These are phyloP conservation scores for Drosophila ercepeae DNA, from an alignment of 1,140 invertebrate genomes.

Conservation along the genomic window DNA sequence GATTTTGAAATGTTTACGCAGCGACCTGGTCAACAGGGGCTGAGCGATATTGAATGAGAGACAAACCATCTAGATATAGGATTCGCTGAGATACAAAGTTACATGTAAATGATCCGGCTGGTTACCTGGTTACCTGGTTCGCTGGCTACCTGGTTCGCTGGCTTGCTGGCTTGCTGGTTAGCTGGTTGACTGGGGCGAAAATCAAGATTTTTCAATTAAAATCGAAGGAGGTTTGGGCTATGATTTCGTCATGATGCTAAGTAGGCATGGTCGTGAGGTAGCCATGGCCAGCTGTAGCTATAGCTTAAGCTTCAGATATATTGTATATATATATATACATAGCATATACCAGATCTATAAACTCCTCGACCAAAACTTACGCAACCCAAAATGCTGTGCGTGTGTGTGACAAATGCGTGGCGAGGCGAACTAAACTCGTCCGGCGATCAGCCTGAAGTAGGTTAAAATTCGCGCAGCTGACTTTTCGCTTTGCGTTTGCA, in stretches of 20 bases:
- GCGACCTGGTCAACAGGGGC: too few species aligned
- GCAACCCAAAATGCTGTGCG: constrained; percentile 34
- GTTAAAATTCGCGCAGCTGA: constrained; percentile 61
- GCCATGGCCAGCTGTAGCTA: constrained; percentile 43
- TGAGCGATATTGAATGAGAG: constrained; percentile 32
- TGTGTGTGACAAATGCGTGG: constrained; percentile 65
- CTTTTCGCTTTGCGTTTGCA: constrained; percentile 56
- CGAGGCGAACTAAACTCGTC: constrained; percentile 61
- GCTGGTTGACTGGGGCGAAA: constrained; percentile 16
- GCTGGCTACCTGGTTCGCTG: neutral
- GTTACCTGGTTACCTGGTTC: neutral
- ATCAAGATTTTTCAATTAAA: constrained; percentile 68
- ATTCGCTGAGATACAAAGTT: constrained; percentile 35
- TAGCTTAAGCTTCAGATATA: neutral
- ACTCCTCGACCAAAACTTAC: constrained; percentile 41
- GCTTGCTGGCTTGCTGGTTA: too few species aligned
- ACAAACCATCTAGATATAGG: constrained; percentile 51
- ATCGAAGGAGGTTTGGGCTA: constrained; percentile 1
- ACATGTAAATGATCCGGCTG: constrained; percentile 46
- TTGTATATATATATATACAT: constrained; percentile 4
- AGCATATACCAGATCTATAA: constrained; percentile 4
- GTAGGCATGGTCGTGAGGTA: constrained; percentile 53
- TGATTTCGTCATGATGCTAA: constrained; percentile 58
- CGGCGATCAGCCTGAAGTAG: constrained; percentile 60
- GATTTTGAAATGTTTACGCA: constrained; percentile 59